Conservation (phyloP, 1,140 invertebrate species). For the Papilio machaon region DNA sequence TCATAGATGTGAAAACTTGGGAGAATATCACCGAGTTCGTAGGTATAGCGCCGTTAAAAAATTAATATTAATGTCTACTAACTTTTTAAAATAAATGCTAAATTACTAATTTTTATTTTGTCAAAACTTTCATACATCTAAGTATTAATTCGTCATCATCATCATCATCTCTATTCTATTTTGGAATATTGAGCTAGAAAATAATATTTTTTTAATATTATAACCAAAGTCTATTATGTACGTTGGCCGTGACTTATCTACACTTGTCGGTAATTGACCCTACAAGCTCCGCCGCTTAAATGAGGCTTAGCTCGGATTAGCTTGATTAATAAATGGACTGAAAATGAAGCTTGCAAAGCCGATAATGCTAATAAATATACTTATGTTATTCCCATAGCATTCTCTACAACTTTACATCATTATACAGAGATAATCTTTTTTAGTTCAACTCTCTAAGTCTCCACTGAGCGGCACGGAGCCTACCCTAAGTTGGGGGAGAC, state of each 20-base stretch:
- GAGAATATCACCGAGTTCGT: conserved; percentile 61
- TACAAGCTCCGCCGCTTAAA: conserved; percentile 1
- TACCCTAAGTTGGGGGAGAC: too few relatives aligned
- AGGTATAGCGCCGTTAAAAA: conserved; percentile 46
- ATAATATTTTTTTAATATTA: conserved; percentile 15
- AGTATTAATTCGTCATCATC: too few relatives aligned
- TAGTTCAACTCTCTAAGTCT: too few relatives aligned
- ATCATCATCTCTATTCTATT: too few relatives aligned
- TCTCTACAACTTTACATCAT: background rate
- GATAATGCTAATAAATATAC: background rate
- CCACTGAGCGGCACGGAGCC: too few relatives aligned
- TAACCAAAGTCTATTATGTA: background rate
- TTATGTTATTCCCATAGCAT: background rate
- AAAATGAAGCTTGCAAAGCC: conserved; percentile 3
- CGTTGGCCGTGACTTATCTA: conserved; percentile 15
- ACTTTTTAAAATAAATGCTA: too few relatives aligned
- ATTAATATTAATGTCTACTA: background rate
- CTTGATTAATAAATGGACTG: conserved; percentile 23
- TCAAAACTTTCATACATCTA: too few relatives aligned
- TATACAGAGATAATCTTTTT: background rate
- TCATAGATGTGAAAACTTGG: conserved; percentile 59
- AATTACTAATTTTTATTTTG: too few relatives aligned
- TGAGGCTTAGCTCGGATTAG: conserved; percentile 13
- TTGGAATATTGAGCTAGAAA: background rate
- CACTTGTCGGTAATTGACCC: conserved; percentile 24